phyloP scores from a whole-genome alignment of 2,113 vertebrate genomes.

The Varanus salvator region DNA sequence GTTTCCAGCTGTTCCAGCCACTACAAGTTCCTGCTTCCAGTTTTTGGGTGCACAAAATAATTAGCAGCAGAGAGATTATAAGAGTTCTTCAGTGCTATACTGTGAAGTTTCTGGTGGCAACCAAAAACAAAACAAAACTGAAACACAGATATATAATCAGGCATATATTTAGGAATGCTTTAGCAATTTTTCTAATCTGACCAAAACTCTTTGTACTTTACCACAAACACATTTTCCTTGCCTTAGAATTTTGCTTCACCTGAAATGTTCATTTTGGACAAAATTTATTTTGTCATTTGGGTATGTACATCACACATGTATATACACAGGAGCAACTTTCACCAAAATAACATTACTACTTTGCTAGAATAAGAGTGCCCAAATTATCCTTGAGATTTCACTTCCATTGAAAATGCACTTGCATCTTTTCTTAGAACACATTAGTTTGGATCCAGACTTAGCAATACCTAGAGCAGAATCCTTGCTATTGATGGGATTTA shows the following conservation, averaged over 20 bases:
- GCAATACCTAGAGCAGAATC: no score
- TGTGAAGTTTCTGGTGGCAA: not conserved
- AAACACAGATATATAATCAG: not conserved
- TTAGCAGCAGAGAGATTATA: not conserved
- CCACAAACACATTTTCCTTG: not conserved
- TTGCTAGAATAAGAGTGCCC: not conserved
- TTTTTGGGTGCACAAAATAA: slow-evolving; percentile 37
- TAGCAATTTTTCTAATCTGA: not conserved
- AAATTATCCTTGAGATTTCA: not conserved
- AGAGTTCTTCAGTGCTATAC: not conserved
- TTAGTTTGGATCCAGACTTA: not conserved
- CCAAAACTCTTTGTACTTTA: not conserved
- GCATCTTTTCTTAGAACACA: not conserved
- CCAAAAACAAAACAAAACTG: not conserved
- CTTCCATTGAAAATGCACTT: not conserved
- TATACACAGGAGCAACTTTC: not conserved
- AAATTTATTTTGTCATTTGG: not conserved
- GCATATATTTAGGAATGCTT: not conserved
- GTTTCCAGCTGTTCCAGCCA: not conserved
- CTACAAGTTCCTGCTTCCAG: not conserved
- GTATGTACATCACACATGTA: not conserved
- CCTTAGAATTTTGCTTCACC: not conserved
- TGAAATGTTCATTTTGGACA: not conserved
- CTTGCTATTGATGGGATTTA: no score
- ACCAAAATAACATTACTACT: not conserved